Percentiles rank a stretch among this genome's conserved stretches.
Conservation (phyloP, 1,140 invertebrate species). For the Apis mellifera region Amel_HAv3.1 CM009934.2:2434001-2434500, state of each 20-base stretch:
- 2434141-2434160: background rate
- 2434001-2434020: background rate
- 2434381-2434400: background rate
- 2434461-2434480: background rate
- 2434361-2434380: constrained; percentile 34
- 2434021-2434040: background rate
- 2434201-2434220: background rate
- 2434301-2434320: too few relatives aligned
- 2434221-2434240: constrained; percentile 22
- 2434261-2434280: constrained; percentile 28
- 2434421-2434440: background rate
- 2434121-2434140: background rate
- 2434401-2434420: background rate
- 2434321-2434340: background rate
- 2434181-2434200: background rate
- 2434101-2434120: background rate
- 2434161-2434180: background rate
- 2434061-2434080: background rate
- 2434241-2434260: constrained; percentile 73
- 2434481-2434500: background rate
- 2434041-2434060: background rate
- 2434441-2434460: background rate
- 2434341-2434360: background rate
- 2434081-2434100: background rate
- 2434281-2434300: background rate